Evolutionary conservation across 2,888 invertebrate species (phyloP), one percentile per base, ranked within the genome.

Genomic region (Drosophila kambysellisi): DNA sequence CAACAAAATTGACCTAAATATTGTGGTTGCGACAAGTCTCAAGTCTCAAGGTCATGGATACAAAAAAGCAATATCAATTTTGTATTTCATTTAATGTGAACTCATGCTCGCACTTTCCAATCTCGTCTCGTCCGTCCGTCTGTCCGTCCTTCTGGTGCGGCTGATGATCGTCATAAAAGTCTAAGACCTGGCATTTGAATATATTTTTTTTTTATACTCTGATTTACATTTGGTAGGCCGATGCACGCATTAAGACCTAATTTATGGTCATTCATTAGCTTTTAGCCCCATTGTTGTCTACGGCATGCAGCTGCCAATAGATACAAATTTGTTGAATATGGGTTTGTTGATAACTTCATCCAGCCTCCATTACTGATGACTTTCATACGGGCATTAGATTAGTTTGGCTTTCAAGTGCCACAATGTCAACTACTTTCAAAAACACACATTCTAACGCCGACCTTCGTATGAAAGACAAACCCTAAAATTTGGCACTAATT

Each of bases 341-440:
- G 43, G 43, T 4, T 8, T 46, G 46, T 4, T 46, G 12, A 71
- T 65, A 68, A 59, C 68, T 57, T 61, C 30, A 70, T 70, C 60
- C 46, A 43, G 35, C 11, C 51, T 15, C 25, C 30, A 43, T 56
- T 51, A 51, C 29, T 32, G 32, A 12, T 61, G 54, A 50, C 58
- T 79, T 79, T 67, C 54, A 50, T 50, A 60, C 52, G 48, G 39
- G 37, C 39, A 37, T 54, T 41, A 12, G 61, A 51, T 64, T 53
- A 50, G 51, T 46, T 60, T 70, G 59, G 39, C 43, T 56, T 60
- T 46, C 29, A 61, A 70, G 73, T 71, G 51, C 37, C 59, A 79
- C 89, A 90, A 90, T 90, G 91, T 87, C 91, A 90, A 89, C 89
- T 76, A 83, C 85, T 90, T 85, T 85, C 82, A 69, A 90, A 89